Conservation (phyloP, 2,888 invertebrate genomes). For the Eupithecia insigniata region DNA sequence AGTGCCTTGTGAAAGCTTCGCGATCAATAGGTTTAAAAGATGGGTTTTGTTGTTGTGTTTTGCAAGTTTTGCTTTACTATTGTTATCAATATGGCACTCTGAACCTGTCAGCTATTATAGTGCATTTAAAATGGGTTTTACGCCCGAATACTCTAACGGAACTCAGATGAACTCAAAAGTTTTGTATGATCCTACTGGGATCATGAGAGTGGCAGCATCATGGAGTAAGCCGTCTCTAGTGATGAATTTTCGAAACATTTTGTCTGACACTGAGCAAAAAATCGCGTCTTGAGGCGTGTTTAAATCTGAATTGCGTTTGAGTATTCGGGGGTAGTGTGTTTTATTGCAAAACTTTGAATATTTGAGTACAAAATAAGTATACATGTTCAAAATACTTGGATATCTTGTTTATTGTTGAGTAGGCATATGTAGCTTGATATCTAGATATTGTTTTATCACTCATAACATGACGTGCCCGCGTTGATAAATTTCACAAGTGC, state of each 20-base stretch:
- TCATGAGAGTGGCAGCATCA: too few relatives aligned
- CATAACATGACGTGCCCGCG: slow-evolving; percentile 52
- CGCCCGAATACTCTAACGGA: too few relatives aligned
- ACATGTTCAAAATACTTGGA: background rate
- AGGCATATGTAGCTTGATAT: slow-evolving; percentile 8
- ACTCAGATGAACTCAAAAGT: too few relatives aligned
- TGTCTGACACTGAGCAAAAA: too few relatives aligned
- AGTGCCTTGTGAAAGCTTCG: background rate
- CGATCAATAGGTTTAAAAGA: slow-evolving; percentile 69
- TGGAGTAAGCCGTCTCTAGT: too few relatives aligned
- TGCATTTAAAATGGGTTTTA: background rate
- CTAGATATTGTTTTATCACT: slow-evolving; percentile 42
- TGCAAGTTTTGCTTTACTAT: slow-evolving; percentile 59
- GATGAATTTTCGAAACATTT: too few relatives aligned
- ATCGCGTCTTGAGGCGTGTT: too few relatives aligned
- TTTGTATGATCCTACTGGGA: too few relatives aligned
- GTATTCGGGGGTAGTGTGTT: too few relatives aligned
- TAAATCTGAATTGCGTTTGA: too few relatives aligned
- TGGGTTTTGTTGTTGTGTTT: too few relatives aligned
- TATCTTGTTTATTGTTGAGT: background rate
- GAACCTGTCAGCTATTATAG: background rate
- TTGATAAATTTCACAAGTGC: slow-evolving; percentile 61
- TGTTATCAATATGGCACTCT: slow-evolving; percentile 43
- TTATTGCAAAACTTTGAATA: background rate
- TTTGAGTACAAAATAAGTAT: background rate